These are phyloP conservation scores for Fregetta grallaria DNA, from an alignment of 2,113 vertebrate species.

Conservation along the genomic window DNA sequence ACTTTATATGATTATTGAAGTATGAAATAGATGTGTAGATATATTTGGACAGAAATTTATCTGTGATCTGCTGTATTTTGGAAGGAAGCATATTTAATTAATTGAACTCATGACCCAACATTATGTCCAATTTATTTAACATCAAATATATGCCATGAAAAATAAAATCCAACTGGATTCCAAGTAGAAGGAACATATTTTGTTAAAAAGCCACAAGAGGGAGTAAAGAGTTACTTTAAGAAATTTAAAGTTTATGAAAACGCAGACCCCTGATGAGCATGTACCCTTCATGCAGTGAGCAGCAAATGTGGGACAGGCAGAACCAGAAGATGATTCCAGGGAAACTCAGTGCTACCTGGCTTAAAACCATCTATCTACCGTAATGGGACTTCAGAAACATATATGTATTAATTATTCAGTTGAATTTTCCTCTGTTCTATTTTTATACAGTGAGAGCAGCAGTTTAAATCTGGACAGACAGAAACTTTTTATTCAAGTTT, in stretches of 20 bases:
- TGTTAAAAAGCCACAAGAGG: conserved; percentile 50
- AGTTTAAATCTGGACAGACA: background rate
- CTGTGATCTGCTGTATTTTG: background rate
- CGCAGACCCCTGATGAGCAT: rapidly evolving
- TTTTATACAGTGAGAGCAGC: background rate
- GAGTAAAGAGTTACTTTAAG: conserved; percentile 12
- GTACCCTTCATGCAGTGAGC: background rate
- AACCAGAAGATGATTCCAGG: background rate
- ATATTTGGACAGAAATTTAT: background rate
- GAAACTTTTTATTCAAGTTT: background rate
- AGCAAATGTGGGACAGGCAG: background rate
- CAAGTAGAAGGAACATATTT: background rate
- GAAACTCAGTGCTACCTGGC: background rate
- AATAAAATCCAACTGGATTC: background rate
- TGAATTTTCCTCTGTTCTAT: background rate
- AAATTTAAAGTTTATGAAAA: background rate
- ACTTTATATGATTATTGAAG: background rate
- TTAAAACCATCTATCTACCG: background rate
- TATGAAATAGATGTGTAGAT: background rate
- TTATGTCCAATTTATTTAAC: background rate
- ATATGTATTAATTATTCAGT: background rate
- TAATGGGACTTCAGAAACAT: background rate
- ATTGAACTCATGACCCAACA: background rate
- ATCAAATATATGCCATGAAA: background rate
- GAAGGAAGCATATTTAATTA: background rate